Evolutionary conservation across 1,140 invertebrate species (phyloP), one percentile per base, ranked within the genome.

Genomic region (Zelostemma sp.): DNA sequence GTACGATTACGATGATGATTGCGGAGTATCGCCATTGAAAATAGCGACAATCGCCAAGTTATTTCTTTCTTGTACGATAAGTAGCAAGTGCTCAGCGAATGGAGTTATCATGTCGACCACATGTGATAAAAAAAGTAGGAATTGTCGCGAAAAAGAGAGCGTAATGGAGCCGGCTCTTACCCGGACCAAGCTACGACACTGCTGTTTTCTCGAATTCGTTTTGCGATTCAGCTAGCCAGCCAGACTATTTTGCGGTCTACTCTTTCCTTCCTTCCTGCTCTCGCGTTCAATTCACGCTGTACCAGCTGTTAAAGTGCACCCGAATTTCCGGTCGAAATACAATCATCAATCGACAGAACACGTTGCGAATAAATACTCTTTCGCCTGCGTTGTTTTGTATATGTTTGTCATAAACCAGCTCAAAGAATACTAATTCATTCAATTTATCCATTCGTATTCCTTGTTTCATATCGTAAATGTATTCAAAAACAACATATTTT

Each of bases 81-180:
- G 17, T 25, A 21, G 8, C 16, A 21, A 47, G 8, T 47, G 9
- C 19, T 25, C 18, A 5, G 19, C 45, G 19, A 47, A 47, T 47
- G 45, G 45, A 47, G 45, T 47, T 47, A 14, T 25, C 45, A 19
- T 47, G 45, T 47, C 18, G 9, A n/a, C 18, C 45, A 25, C 45
- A 21, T 47, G 19, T 47, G 45, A 47, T 5, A 11, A 47, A 19
- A 21, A 21, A 21, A 47, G 19, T 21, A 45, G 35, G 35, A 38
- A 11, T n/a, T 3, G 3, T 14, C 11, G 12, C 11, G 19, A 21
- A 47, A 47, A 21, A 21, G 11, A 21, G 16, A 47, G 19, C 45
- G 45, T 47, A 47, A 21, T 47, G 45, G 35, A n/a, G 11, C 28
- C 28, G 11, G 28, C 11, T 11, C 28, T 6, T 31, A 31, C 28